These are phyloP conservation scores for Lagopus leucura DNA, from an alignment of 2,113 vertebrate genomes.

Conservation along the genomic window DNA sequence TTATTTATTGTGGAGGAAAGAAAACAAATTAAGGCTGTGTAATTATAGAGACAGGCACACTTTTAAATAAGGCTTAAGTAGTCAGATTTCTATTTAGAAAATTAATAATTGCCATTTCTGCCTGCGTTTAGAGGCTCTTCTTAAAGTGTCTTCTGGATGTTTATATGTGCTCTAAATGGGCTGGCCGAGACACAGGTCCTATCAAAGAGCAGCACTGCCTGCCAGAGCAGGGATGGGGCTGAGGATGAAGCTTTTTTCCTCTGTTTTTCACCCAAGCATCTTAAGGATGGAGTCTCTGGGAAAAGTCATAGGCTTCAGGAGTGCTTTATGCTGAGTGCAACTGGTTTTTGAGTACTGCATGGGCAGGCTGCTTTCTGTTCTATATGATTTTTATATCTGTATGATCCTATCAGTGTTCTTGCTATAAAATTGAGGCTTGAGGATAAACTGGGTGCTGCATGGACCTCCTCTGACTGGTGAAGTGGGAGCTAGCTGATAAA, in stretches of 20 bases:
- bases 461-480: not conserved
- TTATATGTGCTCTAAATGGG: not conserved
- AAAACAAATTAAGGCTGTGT: constrained; percentile 81
- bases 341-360: not conserved
- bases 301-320: not conserved
- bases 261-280: not conserved
- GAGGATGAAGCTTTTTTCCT: not conserved
- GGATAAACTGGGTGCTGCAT: not conserved
- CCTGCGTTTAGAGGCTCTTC: constrained; percentile 6
- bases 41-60: constrained; percentile 72
- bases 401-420: not conserved
- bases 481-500: not conserved
- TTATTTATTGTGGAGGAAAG: constrained; percentile 76
- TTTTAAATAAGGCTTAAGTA: constrained; percentile 75
- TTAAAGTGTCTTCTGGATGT: constrained; percentile 35
- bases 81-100: constrained; percentile 74
- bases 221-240: not conserved
- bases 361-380: not conserved
- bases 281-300: not conserved
- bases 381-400: not conserved
- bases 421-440: not conserved
- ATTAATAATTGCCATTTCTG: constrained; percentile 69
- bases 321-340: not conserved
- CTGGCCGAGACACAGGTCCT: not conserved
- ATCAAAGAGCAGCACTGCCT: not conserved